Evolutionary conservation across 2,888 invertebrate species (phyloP).

Genomic region (Acrobasis suavella): DNA sequence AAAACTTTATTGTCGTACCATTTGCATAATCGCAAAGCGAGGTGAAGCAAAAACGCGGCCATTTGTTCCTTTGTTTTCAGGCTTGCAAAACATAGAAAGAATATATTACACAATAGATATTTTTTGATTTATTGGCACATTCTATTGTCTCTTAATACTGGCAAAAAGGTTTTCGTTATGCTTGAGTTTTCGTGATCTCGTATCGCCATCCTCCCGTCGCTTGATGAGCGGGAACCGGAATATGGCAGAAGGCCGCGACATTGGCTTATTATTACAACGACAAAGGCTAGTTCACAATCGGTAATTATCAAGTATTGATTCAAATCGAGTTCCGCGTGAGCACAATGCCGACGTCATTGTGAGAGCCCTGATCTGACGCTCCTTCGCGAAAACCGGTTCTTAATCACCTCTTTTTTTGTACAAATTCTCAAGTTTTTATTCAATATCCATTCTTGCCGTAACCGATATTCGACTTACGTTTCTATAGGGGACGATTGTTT

Average conservation of each 20-base stretch:
- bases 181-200: conserved; percentile 57
- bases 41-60: conserved; percentile 67
- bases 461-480: conserved; percentile 40
- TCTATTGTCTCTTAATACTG: conserved; percentile 56
- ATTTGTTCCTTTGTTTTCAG: conserved; percentile 70
- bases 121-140: conserved; percentile 72
- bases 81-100: conserved; percentile 65
- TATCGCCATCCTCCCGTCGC: conserved; percentile 56
- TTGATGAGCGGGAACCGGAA: conserved; percentile 60
- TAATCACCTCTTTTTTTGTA: conserved; percentile 62
- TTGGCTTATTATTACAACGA: conserved; percentile 64
- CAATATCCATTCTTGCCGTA: conserved; percentile 39
- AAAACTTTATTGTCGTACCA: conserved; percentile 70
- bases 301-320: conserved; percentile 67
- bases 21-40: conserved; percentile 79
- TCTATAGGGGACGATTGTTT: conserved; percentile 59
- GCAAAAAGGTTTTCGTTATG: conserved; percentile 60
- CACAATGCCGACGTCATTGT: conserved; percentile 54
- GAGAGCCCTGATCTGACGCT: conserved; percentile 53
- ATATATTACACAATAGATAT: conserved; percentile 67
- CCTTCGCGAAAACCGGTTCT: conserved; percentile 56
- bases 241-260: conserved; percentile 63
- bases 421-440: conserved; percentile 49
- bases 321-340: conserved; percentile 47
- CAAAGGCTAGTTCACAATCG: conserved; percentile 66